These are phyloP conservation scores for Vipera latastei DNA, from an alignment of 2,797 vertebrate genomes.

Conservation along the genomic window DNA sequence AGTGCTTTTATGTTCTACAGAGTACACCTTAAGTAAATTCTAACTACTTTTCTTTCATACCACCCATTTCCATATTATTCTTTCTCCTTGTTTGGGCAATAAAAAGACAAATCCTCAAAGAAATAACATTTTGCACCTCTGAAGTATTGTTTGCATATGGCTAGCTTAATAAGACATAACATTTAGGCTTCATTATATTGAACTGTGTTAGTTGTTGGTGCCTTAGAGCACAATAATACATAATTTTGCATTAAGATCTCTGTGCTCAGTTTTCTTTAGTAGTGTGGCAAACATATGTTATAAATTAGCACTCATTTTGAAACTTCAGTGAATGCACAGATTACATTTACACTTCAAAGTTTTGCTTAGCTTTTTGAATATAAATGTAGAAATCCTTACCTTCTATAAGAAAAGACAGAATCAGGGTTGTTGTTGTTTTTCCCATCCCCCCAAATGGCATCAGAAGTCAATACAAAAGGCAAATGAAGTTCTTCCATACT, in stretches of 20 bases:
- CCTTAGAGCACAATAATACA: constrained; percentile 58
- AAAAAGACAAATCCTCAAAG: constrained; percentile 37
- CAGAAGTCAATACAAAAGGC: neutral
- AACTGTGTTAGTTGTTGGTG: constrained; percentile 56
- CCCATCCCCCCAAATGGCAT: constrained; percentile 1
- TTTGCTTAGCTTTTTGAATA: constrained; percentile 20
- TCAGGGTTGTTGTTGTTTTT: neutral
- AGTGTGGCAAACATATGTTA: constrained; percentile 49
- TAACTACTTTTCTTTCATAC: neutral
- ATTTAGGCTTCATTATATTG: constrained; percentile 61
- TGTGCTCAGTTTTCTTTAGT: constrained; percentile 48
- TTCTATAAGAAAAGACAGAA: constrained; percentile 1
- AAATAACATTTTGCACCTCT: constrained; percentile 55
- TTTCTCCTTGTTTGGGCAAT: neutral
- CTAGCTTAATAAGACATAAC: constrained; percentile 61
- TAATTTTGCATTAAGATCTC: constrained; percentile 63
- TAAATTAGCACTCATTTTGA: constrained; percentile 55
- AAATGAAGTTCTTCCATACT: neutral
- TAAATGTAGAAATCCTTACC: constrained; percentile 28
- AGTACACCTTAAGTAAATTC: constrained; percentile 19
- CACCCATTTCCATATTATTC: constrained; percentile 20
- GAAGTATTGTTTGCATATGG: constrained; percentile 59
- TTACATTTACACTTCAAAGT: constrained; percentile 31
- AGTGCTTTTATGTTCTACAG: neutral
- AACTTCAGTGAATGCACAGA: constrained; percentile 33